Percentiles rank a stretch among this genome's conserved stretches.
These are phyloP conservation scores for Tenualosa ilisha DNA, from an alignment of 2,797 vertebrate species.

Conservation along the genomic window DNA sequence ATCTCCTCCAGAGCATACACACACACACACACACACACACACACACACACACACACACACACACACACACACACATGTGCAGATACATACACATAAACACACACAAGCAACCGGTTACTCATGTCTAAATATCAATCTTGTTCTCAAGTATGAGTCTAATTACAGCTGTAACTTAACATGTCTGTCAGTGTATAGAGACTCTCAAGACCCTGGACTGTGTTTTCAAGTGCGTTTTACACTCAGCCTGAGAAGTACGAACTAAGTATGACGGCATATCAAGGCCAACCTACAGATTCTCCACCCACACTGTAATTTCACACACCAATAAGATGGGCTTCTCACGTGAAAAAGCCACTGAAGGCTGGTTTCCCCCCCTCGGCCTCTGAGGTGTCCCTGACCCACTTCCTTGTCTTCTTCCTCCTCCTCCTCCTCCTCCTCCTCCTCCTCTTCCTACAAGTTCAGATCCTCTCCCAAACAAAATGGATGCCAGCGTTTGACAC, in stretches of 20 bases:
- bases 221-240: neutral
- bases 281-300: neutral
- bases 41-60: too few relatives aligned
- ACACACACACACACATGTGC: too few relatives aligned
- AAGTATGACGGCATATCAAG: too few relatives aligned
- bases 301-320: neutral
- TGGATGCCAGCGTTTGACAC: neutral
- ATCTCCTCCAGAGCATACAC: too few relatives aligned
- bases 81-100: too few relatives aligned
- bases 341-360: neutral
- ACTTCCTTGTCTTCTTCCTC: slow-evolving; percentile 17
- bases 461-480: neutral
- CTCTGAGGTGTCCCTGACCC: slow-evolving; percentile 25
- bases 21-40: too few relatives aligned
- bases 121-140: neutral
- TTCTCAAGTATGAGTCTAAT: neutral
- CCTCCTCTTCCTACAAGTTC: neutral
- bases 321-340: neutral
- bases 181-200: too few relatives aligned
- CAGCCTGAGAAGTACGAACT: too few relatives aligned
- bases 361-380: neutral
- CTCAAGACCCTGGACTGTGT: neutral
- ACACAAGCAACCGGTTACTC: too few relatives aligned
- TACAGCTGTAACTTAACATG: neutral
- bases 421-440: slow-evolving; percentile 9